Percentiles rank a stretch among this genome's conserved stretches.
phyloP scores from a whole-genome alignment of 2,888 invertebrate genomes.

The Actias luna region DNA sequence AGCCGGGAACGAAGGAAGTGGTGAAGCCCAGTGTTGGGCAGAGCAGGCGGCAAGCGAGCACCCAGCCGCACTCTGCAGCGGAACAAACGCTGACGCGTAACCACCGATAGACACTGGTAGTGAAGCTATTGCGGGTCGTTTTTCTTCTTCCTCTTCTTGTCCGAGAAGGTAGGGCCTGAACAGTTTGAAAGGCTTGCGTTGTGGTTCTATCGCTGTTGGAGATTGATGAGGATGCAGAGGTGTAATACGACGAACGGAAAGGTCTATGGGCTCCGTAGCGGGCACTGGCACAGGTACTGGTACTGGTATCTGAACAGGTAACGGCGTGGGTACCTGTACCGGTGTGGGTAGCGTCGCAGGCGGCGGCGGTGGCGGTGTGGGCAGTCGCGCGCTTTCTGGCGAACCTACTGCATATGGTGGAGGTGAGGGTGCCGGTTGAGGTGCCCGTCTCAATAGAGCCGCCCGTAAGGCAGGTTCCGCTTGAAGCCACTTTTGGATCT shows the following conservation, averaged over 20 bases:
- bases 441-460: conserved; percentile 81
- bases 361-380: conserved; percentile 62
- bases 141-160: conserved; percentile 82
- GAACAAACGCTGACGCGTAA: conserved; percentile 74
- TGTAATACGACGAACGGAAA: conserved; percentile 61
- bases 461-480: conserved; percentile 90
- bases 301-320: conserved; percentile 46
- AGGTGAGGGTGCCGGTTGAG: conserved; percentile 74
- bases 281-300: conserved; percentile 40
- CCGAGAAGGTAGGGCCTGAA: conserved; percentile 90
- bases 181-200: conserved; percentile 86
- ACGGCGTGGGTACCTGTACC: conserved; percentile 40
- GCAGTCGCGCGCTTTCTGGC: conserved; percentile 70
- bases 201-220: conserved; percentile 53
- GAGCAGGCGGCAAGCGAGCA: conserved; percentile 64
- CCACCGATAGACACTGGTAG: conserved; percentile 60
- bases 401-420: conserved; percentile 71
- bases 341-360: conserved; percentile 41
- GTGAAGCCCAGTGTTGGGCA: conserved; percentile 84
- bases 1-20: conserved; percentile 82
- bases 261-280: conserved; percentile 60
- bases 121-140: conserved; percentile 59
- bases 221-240: conserved; percentile 61
- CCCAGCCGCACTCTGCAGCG: conserved; percentile 70
- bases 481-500: conserved; percentile 96